Evolutionary conservation across 2,797 vertebrate species (phyloP).

Genomic region (Tiaroga cobitis): DNA sequence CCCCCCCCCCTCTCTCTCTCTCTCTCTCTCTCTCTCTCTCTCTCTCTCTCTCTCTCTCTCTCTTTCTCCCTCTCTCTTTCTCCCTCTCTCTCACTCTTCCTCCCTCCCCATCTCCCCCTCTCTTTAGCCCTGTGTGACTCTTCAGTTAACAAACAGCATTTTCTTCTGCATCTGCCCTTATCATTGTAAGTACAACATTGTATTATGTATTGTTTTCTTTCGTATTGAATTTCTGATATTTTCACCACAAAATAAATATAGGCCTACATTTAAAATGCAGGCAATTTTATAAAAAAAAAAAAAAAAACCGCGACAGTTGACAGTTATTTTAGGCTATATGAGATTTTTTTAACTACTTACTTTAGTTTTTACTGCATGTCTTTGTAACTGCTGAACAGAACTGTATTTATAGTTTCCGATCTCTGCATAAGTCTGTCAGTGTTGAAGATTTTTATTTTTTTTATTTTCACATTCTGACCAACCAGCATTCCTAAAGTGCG

Average conservation of each 20-base stretch:
- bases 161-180: slow-evolving; percentile 89
- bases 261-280: not conserved
- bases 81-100: slow-evolving; percentile 66
- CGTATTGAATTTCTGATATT: not conserved
- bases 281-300: not conserved
- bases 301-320: not conserved
- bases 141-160: slow-evolving; percentile 92
- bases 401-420: slow-evolving; percentile 12
- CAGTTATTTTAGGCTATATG: not conserved
- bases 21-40: slow-evolving; percentile 51
- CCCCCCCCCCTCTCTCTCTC: slow-evolving; percentile 47
- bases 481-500: slow-evolving; percentile 36
- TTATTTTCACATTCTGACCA: not conserved
- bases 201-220: slow-evolving; percentile 78
- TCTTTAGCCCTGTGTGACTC: slow-evolving; percentile 90
- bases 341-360: not conserved
- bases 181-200: slow-evolving; percentile 96
- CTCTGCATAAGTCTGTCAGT: slow-evolving; percentile 8
- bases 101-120: slow-evolving; percentile 78
- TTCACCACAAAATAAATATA: not conserved
- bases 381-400: not conserved
- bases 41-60: slow-evolving; percentile 56
- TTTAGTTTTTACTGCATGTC: slow-evolving; percentile 1
- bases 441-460: no score
- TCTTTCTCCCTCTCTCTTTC: slow-evolving; percentile 37